These are phyloP conservation scores for Porites cylindrica DNA, from an alignment of 92 coral and sea anemone species.

Conservation along the genomic window DNA sequence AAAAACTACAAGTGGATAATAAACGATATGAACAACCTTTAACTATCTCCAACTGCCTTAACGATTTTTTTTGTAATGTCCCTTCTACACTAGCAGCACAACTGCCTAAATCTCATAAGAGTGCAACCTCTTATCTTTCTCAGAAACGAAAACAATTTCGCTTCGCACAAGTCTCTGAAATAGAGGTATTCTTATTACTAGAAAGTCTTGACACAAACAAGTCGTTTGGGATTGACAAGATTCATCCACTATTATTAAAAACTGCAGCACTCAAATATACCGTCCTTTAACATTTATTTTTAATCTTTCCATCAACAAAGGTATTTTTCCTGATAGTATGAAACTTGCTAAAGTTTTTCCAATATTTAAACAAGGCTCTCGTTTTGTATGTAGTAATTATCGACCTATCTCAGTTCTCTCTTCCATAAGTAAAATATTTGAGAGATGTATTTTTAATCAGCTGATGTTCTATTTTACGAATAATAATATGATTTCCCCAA, in stretches of 20 bases:
- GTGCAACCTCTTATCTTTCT: not conserved
- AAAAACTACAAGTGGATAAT: constrained; percentile 14
- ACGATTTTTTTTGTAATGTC: constrained; percentile 17
- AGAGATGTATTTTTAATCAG: too few relatives aligned
- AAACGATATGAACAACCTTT: constrained; percentile 29
- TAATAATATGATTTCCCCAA: too few relatives aligned
- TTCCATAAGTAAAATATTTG: too few relatives aligned
- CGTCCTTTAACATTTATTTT: not conserved
- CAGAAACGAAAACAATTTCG: not conserved
- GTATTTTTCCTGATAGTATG: not conserved
- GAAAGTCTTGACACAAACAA: too few relatives aligned
- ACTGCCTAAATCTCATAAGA: constrained; percentile 40
- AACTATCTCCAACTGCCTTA: constrained; percentile 39
- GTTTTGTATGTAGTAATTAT: too few relatives aligned
- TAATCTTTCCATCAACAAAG: not conserved
- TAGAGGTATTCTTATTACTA: too few relatives aligned
- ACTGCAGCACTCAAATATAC: not conserved
- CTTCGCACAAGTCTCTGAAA: too few relatives aligned
- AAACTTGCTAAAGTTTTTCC: not conserved
- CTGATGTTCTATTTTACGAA: too few relatives aligned
- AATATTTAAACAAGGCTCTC: not conserved
- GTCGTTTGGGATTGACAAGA: too few relatives aligned
- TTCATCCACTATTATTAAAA: too few relatives aligned
- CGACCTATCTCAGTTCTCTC: too few relatives aligned
- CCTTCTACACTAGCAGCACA: constrained; percentile 41